Percentiles rank a stretch among this genome's conserved stretches.
These are phyloP conservation scores for Corydoras sp. DNA, from an alignment of 2,113 vertebrate species.

Conservation along the genomic window DNA sequence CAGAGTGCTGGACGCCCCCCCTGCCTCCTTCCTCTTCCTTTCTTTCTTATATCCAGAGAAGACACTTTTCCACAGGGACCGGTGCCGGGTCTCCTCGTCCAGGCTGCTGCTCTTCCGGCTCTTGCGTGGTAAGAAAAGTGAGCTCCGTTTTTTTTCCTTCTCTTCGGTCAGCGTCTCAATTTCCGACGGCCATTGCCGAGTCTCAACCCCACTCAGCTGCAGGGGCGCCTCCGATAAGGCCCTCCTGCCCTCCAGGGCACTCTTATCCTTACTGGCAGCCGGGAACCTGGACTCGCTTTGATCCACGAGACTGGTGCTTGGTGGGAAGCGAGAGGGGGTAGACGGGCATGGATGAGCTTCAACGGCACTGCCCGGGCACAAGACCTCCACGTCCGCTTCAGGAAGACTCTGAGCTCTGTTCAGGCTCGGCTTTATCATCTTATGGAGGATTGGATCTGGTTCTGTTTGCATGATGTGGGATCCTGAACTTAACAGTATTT, in stretches of 20 bases:
- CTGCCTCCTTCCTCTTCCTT: slow-evolving; percentile 72
- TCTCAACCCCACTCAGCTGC: slow-evolving; percentile 1
- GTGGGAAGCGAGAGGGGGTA: background rate
- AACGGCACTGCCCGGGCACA: slow-evolving; percentile 18
- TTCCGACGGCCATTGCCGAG: slow-evolving; percentile 1
- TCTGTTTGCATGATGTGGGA: too few relatives aligned
- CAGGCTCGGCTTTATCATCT: background rate
- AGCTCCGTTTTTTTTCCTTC: slow-evolving; percentile 75
- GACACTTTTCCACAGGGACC: slow-evolving; percentile 76
- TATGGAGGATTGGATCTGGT: background rate
- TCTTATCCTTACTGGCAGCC: slow-evolving; percentile 3
- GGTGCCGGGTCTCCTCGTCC: slow-evolving; percentile 63
- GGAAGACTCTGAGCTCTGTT: slow-evolving; percentile 32
- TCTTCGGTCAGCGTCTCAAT: slow-evolving; percentile 39
- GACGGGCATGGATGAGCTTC: background rate
- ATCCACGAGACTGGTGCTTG: background rate
- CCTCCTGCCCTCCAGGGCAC: background rate
- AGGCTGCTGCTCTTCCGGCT: slow-evolving; percentile 68
- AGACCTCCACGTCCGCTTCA: slow-evolving; percentile 27
- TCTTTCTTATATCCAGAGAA: slow-evolving; percentile 81
- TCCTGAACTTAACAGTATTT: background rate
- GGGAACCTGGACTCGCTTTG: background rate
- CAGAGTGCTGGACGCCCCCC: slow-evolving; percentile 67
- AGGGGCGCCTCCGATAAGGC: slow-evolving; percentile 8
- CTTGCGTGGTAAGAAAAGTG: slow-evolving; percentile 78